These are phyloP conservation scores for Hecatera dysodea DNA, from an alignment of 2,888 invertebrate species.

Conservation along the genomic window DNA sequence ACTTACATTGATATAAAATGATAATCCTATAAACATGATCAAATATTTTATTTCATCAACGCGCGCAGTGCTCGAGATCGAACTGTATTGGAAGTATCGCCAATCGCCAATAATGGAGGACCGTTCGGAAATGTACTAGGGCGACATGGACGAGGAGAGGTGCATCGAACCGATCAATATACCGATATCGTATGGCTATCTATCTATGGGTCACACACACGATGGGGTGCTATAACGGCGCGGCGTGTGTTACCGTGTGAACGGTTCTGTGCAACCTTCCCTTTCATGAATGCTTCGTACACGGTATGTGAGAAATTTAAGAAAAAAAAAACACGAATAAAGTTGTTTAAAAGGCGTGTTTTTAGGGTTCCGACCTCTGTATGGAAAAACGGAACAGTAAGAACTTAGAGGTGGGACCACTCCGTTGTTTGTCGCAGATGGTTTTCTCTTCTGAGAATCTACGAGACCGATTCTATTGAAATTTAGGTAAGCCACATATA, in stretches of 20 bases:
- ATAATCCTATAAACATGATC: no score
- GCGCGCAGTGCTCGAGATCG: slow-evolving; percentile 26
- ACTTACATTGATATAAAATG: not conserved
- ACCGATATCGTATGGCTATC: slow-evolving; percentile 67
- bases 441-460: no score
- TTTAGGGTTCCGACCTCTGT: no score
- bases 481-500: no score
- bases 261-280: slow-evolving; percentile 26
- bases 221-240: slow-evolving; percentile 35
- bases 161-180: slow-evolving; percentile 87
- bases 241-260: slow-evolving; percentile 24
- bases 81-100: slow-evolving; percentile 79
- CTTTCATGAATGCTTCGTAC: slow-evolving; percentile 41
- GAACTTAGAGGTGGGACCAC: no score
- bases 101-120: slow-evolving; percentile 88
- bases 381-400: no score
- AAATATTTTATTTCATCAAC: not conserved
- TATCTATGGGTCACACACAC: slow-evolving; percentile 57
- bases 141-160: slow-evolving; percentile 72
- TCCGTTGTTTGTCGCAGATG: no score
- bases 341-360: not conserved
- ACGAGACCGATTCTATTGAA: no score
- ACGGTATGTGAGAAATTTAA: not conserved
- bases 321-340: not conserved
- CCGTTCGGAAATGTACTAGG: slow-evolving; percentile 88